Base-by-base conservation (phyloP, 1,140 invertebrate genomes). In the Lasioglossum albipes region DNA sequence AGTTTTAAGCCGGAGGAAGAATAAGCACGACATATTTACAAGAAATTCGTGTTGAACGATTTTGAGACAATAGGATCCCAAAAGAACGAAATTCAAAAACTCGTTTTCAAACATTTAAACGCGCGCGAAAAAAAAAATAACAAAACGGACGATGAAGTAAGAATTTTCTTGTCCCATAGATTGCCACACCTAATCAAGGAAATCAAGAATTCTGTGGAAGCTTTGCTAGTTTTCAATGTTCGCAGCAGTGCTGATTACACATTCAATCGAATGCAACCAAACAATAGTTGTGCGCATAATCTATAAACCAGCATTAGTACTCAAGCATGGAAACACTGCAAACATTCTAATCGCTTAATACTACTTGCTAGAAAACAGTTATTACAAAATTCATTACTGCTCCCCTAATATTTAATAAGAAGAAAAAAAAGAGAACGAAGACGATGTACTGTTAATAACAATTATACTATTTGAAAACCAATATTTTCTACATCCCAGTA, bases 121-220 rank as follows among this genome's bases (percentile, higher is more conserved):
- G n/a, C 16, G 5, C 22, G 27, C 27, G 27, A 0, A 27, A 54
- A 9, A 41, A 3, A 16, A 65, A 52, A 49, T 36, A n/a, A 16
- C 20, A 22, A 49, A 41, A 22, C 2, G 36, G 16, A 54, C 1
- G 41, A 67, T 52, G 20, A 45, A 45, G 9, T 10, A 9, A 45
- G 12, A 45, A 27, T 45, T 45, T 69, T 45, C 22, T 76, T 61
- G 42, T 70, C 20, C 54, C n/a, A 13, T 31, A 7, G 27, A 27
- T 27, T 27, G 27, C 27, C 27, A 27, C 27, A 27, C 42, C 5
- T 49, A 16, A 18, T 49, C 2, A 16, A 62, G 41, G 41, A 71
- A 77, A 77, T 54, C 74, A 80, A 75, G 61, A 67, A n/a, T 27
- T 84, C 20, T 79, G 20, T 62, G 70, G 62, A 64, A 84, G 31